Conservation (phyloP, 2,113 vertebrate genomes). For the Passer domesticus region DNA sequence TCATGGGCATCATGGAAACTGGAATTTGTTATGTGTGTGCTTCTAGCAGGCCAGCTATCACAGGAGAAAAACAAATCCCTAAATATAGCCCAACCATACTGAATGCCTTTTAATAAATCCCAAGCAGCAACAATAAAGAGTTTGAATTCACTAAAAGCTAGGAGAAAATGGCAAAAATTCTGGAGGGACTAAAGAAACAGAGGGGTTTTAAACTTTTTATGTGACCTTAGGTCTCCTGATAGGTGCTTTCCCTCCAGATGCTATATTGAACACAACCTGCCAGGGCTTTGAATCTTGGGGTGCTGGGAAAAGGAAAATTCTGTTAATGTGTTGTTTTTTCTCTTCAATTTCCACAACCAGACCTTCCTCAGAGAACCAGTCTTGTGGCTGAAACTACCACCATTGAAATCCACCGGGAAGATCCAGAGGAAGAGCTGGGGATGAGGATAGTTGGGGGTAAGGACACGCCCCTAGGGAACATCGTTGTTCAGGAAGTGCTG, state of each 20-base stretch:
- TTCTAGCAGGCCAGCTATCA: not conserved
- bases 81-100: not conserved
- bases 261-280: not conserved
- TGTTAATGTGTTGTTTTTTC: not conserved
- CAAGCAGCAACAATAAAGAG: not conserved
- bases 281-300: not conserved
- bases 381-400: conserved; percentile 86
- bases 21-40: not conserved
- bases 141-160: not conserved
- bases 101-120: not conserved
- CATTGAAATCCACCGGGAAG: conserved; percentile 84
- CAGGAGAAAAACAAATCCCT: not conserved
- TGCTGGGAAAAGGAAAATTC: not conserved
- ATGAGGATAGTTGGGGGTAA: conserved; percentile 90
- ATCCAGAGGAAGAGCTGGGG: conserved; percentile 84
- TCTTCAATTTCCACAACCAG: conserved; percentile 51
- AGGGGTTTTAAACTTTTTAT: not conserved
- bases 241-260: not conserved
- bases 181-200: not conserved
- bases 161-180: not conserved
- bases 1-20: not conserved
- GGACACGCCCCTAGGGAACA: conserved; percentile 89
- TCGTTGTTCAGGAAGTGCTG: conserved; percentile 88
- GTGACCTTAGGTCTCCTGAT: not conserved
- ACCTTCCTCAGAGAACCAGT: conserved; percentile 83